Evolutionary conservation across 2,888 invertebrate species (phyloP).

Genomic region (Tolmerus cingulatus): DNA sequence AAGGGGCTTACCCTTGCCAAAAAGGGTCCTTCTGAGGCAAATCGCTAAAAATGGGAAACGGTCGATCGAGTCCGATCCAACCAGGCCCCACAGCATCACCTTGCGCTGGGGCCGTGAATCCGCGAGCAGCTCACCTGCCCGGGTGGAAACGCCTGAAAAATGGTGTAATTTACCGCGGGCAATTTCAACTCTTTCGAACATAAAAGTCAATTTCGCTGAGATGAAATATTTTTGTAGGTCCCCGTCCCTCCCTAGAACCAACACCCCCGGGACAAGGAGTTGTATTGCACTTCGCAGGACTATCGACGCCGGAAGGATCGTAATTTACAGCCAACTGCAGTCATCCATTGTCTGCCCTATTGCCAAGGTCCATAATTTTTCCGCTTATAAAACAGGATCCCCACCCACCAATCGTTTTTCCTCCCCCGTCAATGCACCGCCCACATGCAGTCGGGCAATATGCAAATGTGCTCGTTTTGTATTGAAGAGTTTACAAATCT

Average conservation of each 20-base stretch:
- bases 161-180: not conserved
- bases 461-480: slow-evolving; percentile 15
- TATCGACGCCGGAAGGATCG: not conserved
- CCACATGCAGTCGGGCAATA: not conserved
- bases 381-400: slow-evolving; percentile 18
- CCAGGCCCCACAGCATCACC: not conserved
- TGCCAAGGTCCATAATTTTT: slow-evolving; percentile 9
- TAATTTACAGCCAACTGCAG: slow-evolving; percentile 31
- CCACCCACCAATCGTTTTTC: not conserved
- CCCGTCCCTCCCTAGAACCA: not conserved
- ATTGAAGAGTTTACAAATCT: slow-evolving; percentile 33
- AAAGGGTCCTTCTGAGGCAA: not conserved
- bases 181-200: not conserved
- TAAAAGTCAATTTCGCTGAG: slow-evolving; percentile 9
- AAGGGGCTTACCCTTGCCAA: not conserved
- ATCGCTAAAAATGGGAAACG: not conserved
- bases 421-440: not conserved
- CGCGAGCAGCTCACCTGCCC: not conserved
- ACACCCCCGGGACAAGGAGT: not conserved
- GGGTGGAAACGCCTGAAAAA: not conserved
- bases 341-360: slow-evolving; percentile 29
- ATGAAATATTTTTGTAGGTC: slow-evolving; percentile 4
- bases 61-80: not conserved
- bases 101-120: not conserved
- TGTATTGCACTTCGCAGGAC: not conserved